Percentiles rank a stretch among this genome's conserved stretches.
Evolutionary conservation across 1,140 invertebrate species (phyloP).

Genomic region (Tribolium castaneum): DNA sequence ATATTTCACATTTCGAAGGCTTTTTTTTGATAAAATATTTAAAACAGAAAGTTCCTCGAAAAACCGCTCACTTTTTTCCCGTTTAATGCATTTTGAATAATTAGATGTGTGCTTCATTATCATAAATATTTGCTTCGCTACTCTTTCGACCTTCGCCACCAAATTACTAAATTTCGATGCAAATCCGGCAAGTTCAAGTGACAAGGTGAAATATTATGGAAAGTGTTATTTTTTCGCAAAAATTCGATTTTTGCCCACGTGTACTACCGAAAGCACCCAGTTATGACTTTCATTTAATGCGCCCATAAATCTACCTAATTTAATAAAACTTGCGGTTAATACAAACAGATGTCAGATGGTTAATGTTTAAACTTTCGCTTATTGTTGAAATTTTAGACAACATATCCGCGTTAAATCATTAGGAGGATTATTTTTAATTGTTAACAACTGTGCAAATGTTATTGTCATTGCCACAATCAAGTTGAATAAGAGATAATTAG

Average conservation of each 20-base stretch:
- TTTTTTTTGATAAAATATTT: too few relatives aligned
- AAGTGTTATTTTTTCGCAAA: not conserved
- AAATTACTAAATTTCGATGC: not conserved
- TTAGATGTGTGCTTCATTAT: not conserved
- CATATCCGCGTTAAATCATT: not conserved
- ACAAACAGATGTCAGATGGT: slow-evolving; percentile 11
- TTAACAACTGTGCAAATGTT: slow-evolving; percentile 46
- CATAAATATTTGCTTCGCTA: not conserved
- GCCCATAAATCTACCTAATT: slow-evolving; percentile 12
- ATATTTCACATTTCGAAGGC: not conserved
- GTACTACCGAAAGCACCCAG: not conserved
- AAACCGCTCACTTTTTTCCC: not conserved
- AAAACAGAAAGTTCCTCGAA: too few relatives aligned
- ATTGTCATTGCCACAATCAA: not conserved
- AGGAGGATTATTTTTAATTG: slow-evolving; percentile 3
- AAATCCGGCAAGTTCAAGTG: not conserved
- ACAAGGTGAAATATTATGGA: slow-evolving; percentile 24
- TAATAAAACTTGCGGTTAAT: not conserved
- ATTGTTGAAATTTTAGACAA: slow-evolving; percentile 28
- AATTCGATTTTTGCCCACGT: not conserved
- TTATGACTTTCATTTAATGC: slow-evolving; percentile 13
- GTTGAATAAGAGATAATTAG: not conserved
- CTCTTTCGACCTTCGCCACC: not conserved
- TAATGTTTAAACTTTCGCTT: slow-evolving; percentile 22
- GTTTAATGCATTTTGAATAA: not conserved